phyloP scores from a whole-genome alignment of 2,888 invertebrate genomes.

The Heliconius erato region DNA sequence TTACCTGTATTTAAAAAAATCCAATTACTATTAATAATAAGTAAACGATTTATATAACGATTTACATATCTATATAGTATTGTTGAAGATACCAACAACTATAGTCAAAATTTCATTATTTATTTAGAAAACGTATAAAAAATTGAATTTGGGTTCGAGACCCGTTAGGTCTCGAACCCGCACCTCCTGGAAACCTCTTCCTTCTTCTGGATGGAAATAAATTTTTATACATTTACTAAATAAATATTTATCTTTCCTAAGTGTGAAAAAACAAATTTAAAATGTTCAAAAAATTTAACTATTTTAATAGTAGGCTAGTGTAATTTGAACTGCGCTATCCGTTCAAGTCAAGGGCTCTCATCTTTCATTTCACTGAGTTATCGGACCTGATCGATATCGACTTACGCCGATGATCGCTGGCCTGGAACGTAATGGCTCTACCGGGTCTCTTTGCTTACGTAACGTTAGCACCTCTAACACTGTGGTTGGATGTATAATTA shows the following conservation, averaged over 20 bases:
- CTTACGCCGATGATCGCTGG: conserved; percentile 32
- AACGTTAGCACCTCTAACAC: conserved; percentile 27
- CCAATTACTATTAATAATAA: no score
- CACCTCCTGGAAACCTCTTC: no score
- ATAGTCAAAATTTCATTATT: background rate
- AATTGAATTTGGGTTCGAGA: no score
- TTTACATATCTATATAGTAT: no score
- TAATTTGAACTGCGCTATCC: conserved; percentile 21
- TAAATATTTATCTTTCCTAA: no score
- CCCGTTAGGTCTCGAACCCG: no score
- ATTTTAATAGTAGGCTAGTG: background rate
- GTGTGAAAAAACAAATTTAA: no score
- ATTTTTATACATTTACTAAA: no score
- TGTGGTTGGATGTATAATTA: background rate
- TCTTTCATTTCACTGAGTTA: conserved; percentile 40
- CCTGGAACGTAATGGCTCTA: conserved; percentile 37
- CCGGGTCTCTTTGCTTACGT: conserved; percentile 36
- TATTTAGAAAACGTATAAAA: background rate
- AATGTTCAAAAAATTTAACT: background rate
- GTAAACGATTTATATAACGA: no score
- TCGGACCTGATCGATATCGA: conserved; percentile 36
- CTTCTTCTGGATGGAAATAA: no score
- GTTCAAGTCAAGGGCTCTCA: conserved; percentile 36
- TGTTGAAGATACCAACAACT: background rate
- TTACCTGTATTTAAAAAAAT: no score